A percentile compares a stretch with the other conserved stretches of the same genome.
Conservation (phyloP, 2,113 vertebrate genomes). For the Arenaria interpres region DNA sequence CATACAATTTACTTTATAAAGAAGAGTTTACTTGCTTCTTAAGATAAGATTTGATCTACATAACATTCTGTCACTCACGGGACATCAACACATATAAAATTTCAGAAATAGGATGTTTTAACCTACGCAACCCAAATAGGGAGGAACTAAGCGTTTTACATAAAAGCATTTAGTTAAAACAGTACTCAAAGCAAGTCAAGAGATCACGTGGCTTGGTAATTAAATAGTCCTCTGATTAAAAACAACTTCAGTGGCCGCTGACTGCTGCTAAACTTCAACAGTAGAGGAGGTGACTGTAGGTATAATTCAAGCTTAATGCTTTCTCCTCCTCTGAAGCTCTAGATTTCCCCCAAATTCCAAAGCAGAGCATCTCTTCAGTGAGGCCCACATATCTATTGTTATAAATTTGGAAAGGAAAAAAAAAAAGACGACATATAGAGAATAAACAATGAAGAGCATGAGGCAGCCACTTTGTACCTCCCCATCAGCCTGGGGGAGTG, state of each 20-base stretch:
- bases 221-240: background rate
- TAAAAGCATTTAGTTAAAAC: background rate
- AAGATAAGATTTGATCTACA: background rate
- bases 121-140: background rate
- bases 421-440: background rate
- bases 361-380: background rate
- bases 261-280: background rate
- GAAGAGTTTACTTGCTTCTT: background rate
- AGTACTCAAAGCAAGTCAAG: background rate
- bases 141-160: background rate
- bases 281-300: background rate
- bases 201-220: background rate
- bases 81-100: background rate
- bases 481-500: background rate
- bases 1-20: background rate
- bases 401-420: background rate
- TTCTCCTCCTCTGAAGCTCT: background rate
- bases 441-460: background rate
- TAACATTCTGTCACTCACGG: background rate
- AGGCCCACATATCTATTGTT: background rate
- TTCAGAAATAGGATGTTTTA: background rate
- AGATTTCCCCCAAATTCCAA: background rate
- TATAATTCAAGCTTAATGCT: background rate
- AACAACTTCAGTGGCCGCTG: background rate
- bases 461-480: background rate